Evolutionary conservation across 1,140 invertebrate genomes (phyloP), one percentile per base, ranked within the genome.

Genomic region (Drosophila ohnishii): DNA sequence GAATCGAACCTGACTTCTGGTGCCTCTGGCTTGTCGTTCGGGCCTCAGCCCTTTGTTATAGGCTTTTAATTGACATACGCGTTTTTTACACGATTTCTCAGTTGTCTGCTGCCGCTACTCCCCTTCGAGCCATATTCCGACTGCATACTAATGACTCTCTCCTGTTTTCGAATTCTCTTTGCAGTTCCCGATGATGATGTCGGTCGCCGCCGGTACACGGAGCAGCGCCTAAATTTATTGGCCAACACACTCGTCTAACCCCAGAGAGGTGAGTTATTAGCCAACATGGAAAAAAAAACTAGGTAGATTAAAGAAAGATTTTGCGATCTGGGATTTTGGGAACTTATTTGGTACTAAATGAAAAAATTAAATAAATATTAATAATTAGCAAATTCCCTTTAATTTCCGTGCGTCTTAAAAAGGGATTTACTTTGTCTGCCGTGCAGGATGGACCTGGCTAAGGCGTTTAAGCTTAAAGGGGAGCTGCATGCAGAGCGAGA

Each of bases 21-120:
- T 77, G 70, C 30, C 53, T 66, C 80, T 69, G 50, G 32, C 45
- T 62, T 64, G 50, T 58, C 22, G 69, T 42, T 65, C 45, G 45
- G 30, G 61, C 19, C 30, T 60, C 60, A 25, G 53, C 30, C 59
- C 50, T 77, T 69, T 88, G 84, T 89, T 88, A 88, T 88, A 80
- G 84, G 80, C 80, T 88, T 88, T 88, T 88, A 88, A 88, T 88
- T 88, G 84, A 88, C 85, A 88, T 84, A 88, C 51, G 85, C 80
- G 77, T 88, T 79, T 67, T 73, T 78, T 75, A 78, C 80, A 89
- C 85, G 85, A 83, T 78, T 87, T 75, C 77, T 65, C 72, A 70
- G 83, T 67, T 57, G 40, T 32, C 19, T 48, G 53, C 7, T 40
- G 42, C 42, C 16, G 22, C 37, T 35, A 37, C 67, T 59, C 65